Percentiles rank a stretch among this genome's conserved stretches.
Evolutionary conservation across 2,113 vertebrate genomes (phyloP).

Genomic region (Boleophthalmus pectinirostris): DNA sequence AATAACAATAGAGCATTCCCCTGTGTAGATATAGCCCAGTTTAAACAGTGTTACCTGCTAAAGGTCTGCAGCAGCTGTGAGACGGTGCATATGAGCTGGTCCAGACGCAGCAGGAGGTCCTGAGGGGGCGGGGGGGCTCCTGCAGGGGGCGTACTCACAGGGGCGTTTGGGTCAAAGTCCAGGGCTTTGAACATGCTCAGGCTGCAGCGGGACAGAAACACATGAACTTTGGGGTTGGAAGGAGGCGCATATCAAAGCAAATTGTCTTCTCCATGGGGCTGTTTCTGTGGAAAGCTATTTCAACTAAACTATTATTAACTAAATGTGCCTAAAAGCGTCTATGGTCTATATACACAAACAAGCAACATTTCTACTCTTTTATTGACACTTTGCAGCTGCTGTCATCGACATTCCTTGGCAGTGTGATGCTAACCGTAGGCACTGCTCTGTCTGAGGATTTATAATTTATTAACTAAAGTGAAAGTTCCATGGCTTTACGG

Average conservation of each 20-base stretch:
- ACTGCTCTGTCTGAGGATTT: too few relatives aligned
- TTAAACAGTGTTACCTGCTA: conserved; percentile 75
- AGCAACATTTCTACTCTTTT: not conserved
- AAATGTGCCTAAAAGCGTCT: not conserved
- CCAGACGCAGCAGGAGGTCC: conserved; percentile 83
- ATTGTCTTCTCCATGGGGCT: not conserved
- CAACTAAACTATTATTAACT: not conserved
- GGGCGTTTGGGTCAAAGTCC: conserved; percentile 63
- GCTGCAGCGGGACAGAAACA: conserved; percentile 64
- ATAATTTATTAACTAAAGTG: too few relatives aligned
- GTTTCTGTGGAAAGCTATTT: not conserved
- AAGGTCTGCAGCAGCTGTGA: conserved; percentile 84
- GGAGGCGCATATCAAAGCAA: conserved; percentile 29
- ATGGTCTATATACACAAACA: not conserved
- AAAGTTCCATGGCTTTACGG: too few relatives aligned
- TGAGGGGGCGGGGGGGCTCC: conserved; percentile 75
- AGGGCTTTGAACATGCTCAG: conserved; percentile 73
- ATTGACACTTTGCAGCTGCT: too few relatives aligned
- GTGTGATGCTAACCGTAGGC: too few relatives aligned
- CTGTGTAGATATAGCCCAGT: not conserved
- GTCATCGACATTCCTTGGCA: too few relatives aligned
- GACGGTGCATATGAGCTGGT: conserved; percentile 81
- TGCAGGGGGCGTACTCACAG: conserved; percentile 44
- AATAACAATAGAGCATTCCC: too few relatives aligned
- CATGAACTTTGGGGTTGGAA: conserved; percentile 24